Evolutionary conservation across 2,888 invertebrate species (phyloP), one percentile per base, ranked within the genome.

Genomic region (Corbicula japonica): DNA sequence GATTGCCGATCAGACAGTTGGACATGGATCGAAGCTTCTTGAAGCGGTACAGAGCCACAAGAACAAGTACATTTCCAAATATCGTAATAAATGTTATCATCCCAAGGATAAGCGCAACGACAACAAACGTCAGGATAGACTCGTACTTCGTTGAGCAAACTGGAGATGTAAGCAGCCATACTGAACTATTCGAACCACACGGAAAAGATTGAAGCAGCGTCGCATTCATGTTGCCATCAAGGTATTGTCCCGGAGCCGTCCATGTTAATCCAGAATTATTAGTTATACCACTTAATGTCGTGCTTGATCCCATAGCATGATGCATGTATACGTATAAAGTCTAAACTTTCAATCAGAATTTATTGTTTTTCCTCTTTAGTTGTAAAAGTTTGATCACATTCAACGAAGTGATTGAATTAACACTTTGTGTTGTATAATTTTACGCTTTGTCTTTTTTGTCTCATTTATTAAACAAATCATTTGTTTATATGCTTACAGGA

Each of bases 1-100:
- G 85, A 80, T 93, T 94, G 8, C 93, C 93, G 35, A 93, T 93
- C 72, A 93, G 86, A 84, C 91, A 92, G 84, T 93, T 93, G 12
- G 93, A 93, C 85, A 92, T 92, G n/a, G 93, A 92, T 56, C 92
- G 87, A 50, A 93, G 87, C 28, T 87, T 86, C 56, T 87, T 88
- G 84, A 89, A 92, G 58, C 87, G 86, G 82, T 90, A 91, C 50
- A 93, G 84, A 8, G 93, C 92, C 10, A 92, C 65, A 30, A 91
- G 83, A 8, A 93, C 93, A 50, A 93, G 80, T 12, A 90, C 72
- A 83, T 93, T 93, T 44, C 93, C 93, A 71, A 92, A 85, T 28
- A 92, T 88, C 8, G 93, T 93, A 86, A 90, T 90, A 8, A 92
- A 78, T 2, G 89, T 92, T n/a, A 93, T 88, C 34, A 91, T 46